Evolutionary conservation across 2,113 vertebrate genomes (phyloP).

Genomic region (Calypte anna): DNA sequence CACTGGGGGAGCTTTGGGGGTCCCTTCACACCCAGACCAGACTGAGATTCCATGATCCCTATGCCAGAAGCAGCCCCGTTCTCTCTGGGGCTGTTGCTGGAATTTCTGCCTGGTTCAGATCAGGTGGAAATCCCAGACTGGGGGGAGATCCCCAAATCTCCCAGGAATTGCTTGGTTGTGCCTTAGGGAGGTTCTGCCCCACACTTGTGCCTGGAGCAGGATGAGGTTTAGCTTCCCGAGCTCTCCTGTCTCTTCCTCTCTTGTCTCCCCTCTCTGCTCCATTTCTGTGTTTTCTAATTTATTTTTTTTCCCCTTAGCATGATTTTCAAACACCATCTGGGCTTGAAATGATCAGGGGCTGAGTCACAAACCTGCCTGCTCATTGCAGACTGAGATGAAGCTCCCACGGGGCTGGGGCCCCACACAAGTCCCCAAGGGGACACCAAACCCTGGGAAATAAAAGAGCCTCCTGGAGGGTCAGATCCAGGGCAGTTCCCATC

Average conservation of each 20-base stretch:
- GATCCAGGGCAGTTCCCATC: not conserved
- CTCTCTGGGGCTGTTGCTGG: not conserved
- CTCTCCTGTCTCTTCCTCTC: not conserved
- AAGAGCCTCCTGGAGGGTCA: rapidly evolving
- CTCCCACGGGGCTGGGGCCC: not conserved
- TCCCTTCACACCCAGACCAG: too few relatives aligned
- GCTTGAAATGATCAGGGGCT: constrained; percentile 29
- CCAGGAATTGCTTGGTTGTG: rapidly evolving
- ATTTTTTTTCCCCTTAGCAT: not conserved
- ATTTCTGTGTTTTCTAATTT: not conserved
- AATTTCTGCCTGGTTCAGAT: not conserved
- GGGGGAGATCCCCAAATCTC: not conserved
- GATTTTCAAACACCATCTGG: not conserved
- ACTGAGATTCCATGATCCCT: too few relatives aligned
- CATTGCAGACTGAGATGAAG: rapidly evolving
- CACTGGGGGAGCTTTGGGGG: too few relatives aligned
- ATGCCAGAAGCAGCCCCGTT: too few relatives aligned
- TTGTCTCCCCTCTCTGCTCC: not conserved
- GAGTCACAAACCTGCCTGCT: not conserved
- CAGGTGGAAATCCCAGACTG: rapidly evolving
- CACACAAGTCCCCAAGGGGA: not conserved
- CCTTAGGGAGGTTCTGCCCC: not conserved
- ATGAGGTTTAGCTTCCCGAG: not conserved
- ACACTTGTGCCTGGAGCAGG: rapidly evolving
- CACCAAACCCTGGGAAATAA: rapidly evolving